Base-by-base conservation (phyloP, 1,140 invertebrate genomes). In the Mycetomoellerius zeteki region DNA sequence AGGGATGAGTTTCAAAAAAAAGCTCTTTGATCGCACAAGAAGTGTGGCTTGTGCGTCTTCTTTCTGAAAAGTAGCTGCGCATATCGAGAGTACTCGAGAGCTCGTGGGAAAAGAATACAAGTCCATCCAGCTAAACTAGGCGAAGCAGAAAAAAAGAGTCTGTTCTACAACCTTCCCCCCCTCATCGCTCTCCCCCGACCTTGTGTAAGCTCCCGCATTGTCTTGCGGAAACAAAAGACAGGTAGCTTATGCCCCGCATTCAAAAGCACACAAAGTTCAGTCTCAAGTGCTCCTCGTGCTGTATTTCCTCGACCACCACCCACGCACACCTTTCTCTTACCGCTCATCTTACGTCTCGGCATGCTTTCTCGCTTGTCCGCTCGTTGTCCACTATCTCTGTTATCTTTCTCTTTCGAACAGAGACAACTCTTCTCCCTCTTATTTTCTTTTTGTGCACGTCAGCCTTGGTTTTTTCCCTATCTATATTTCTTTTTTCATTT, bases 261-360 rank as follows among this genome's bases (percentile, higher is more conserved):
- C 90, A 92, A 92, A 94, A 93, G 92, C 92, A 92, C 90, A 62
- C 90, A 92, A 93, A 94, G 92, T 94, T 93, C 93, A 92, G 92
- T 92, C 92, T 92, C 90, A 87, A 91, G 88, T 88, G 91, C 87
- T 88, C 72, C 89, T 91, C 33, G 33, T 56, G 52, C 24, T 71
- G 30, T 19, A 21, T 56, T 72, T 88, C 86, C 88, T 88, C 82
- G 65, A 62, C 89, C 75, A 21, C 14, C 33, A 16, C 27, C 10
- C 43, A 14, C 50, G 76, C 62, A 10, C 85, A 37, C 65, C 81
- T n/a, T 58, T 62, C 69, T 60, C 27, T 58, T 81, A 73, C 33
- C 60, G 50, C 52, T 54, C 58, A 72, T 73, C 27, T 67, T 84
- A 8, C 73, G 27, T 24, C 21, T 56, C 76, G 7, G 6, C 71